Conservation (phyloP, 1,140 invertebrate species). For the Drosophila ironensis region DNA sequence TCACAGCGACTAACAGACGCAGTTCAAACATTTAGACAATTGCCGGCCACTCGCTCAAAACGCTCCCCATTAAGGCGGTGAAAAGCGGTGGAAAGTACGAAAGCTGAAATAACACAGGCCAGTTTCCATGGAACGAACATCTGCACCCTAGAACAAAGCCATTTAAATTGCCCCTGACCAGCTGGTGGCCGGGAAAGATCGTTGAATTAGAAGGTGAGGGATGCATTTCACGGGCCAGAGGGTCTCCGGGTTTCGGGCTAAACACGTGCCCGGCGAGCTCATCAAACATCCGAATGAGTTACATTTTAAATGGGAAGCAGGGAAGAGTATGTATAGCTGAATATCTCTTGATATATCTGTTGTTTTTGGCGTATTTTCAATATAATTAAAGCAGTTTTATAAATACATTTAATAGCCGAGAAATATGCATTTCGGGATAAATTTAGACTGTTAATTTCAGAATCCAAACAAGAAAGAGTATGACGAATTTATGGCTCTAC, state of each 20-base stretch:
- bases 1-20: conserved; percentile 20
- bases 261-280: conserved; percentile 20
- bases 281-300: background rate
- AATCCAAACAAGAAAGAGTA: background rate
- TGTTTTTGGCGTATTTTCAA: too few species aligned
- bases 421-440: too few species aligned
- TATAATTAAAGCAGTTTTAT: too few species aligned
- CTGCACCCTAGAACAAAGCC: conserved; percentile 54
- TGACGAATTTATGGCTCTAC: too few species aligned
- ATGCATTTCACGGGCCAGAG: background rate
- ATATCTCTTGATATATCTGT: too few species aligned
- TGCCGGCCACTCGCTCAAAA: conserved; percentile 25
- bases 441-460: too few species aligned
- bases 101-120: conserved; percentile 8
- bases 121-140: conserved; percentile 43
- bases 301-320: too few species aligned
- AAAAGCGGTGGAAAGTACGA: conserved; percentile 47
- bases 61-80: conserved; percentile 58
- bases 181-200: conserved; percentile 25
- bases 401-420: too few species aligned
- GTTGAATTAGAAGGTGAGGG: background rate
- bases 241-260: background rate
- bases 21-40: conserved; percentile 56
- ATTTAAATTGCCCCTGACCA: conserved; percentile 49
- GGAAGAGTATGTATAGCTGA: too few species aligned